A percentile compares a stretch with the other conserved stretches of the same genome.
These are phyloP conservation scores for Schizotus pectinicornis DNA, from an alignment of 2,888 invertebrate species.

Conservation along the genomic window DNA sequence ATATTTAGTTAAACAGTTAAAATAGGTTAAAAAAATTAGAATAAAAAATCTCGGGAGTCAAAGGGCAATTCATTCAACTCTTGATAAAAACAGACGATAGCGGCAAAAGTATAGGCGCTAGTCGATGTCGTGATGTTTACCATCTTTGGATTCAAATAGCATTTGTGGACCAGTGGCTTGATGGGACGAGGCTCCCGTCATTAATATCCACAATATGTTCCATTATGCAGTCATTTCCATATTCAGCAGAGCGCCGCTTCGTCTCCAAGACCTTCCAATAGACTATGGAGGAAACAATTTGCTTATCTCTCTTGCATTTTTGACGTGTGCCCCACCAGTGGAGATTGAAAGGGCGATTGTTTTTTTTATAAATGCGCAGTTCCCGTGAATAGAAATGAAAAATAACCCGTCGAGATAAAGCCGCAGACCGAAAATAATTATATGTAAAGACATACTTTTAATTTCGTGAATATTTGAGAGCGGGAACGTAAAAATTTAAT, in stretches of 20 bases:
- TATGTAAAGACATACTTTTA: too few relatives aligned
- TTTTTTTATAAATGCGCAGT: background rate
- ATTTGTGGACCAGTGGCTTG: slow-evolving; percentile 13
- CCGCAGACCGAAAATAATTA: too few relatives aligned
- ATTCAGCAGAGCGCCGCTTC: slow-evolving; percentile 5
- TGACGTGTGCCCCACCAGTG: background rate
- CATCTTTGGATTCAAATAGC: slow-evolving; percentile 13
- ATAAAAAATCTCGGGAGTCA: background rate
- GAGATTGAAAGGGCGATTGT: background rate
- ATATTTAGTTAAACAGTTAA: slow-evolving; percentile 3
- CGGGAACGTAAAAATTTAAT: slow-evolving; percentile 4
- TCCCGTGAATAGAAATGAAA: slow-evolving; percentile 2
- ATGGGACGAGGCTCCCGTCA: slow-evolving; percentile 10
- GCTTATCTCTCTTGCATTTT: slow-evolving; percentile 6
- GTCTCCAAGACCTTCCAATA: background rate
- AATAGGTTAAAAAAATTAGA: background rate
- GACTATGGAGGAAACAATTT: slow-evolving; percentile 1
- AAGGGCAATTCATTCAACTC: background rate
- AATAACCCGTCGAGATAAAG: background rate
- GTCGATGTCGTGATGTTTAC: slow-evolving; percentile 8
- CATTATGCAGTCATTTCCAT: slow-evolving; percentile 19
- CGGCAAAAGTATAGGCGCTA: background rate
- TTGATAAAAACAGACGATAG: background rate
- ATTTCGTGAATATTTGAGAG: background rate
- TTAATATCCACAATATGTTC: slow-evolving; percentile 14